A percentile compares a stretch with the other conserved stretches of the same genome.
These are phyloP conservation scores for Eulemur coronatus DNA, from an alignment of 2,797 vertebrate genomes.

Conservation along the genomic window DNA sequence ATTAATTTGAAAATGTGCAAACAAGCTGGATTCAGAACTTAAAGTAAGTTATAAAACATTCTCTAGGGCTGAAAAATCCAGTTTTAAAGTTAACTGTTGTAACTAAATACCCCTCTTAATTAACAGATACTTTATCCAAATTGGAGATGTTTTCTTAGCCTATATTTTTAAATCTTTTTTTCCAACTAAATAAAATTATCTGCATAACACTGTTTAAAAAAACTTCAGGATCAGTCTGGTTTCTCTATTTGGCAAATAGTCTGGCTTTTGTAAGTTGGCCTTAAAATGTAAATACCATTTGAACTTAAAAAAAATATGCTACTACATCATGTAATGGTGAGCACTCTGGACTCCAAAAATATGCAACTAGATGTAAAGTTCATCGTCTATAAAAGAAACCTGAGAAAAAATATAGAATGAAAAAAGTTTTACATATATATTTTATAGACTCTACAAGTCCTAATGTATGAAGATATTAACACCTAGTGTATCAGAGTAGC, in stretches of 20 bases:
- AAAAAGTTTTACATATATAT: background rate
- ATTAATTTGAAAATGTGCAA: slow-evolving; percentile 33
- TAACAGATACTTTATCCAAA: slow-evolving; percentile 1
- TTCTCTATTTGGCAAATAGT: slow-evolving; percentile 5
- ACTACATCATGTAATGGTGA: background rate
- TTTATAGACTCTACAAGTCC: background rate
- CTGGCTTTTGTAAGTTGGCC: background rate
- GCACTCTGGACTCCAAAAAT: background rate
- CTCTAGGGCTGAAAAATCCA: slow-evolving; percentile 28
- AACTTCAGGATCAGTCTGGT: slow-evolving; percentile 8
- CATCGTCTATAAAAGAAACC: slow-evolving; percentile 8
- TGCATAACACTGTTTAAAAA: background rate
- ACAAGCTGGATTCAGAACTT: slow-evolving; percentile 25
- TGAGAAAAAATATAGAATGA: background rate
- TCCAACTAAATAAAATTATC: background rate
- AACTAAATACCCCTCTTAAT: slow-evolving; percentile 18
- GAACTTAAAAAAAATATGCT: background rate
- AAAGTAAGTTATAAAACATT: background rate
- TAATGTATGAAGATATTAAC: background rate
- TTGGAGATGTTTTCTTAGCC: background rate
- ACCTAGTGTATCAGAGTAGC: background rate
- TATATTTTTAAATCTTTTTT: background rate
- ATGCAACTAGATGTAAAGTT: background rate
- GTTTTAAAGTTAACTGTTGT: background rate
- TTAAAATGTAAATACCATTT: slow-evolving; percentile 21